phyloP scores from a whole-genome alignment of 2,113 vertebrate genomes.

The Axis porcinus region DNA sequence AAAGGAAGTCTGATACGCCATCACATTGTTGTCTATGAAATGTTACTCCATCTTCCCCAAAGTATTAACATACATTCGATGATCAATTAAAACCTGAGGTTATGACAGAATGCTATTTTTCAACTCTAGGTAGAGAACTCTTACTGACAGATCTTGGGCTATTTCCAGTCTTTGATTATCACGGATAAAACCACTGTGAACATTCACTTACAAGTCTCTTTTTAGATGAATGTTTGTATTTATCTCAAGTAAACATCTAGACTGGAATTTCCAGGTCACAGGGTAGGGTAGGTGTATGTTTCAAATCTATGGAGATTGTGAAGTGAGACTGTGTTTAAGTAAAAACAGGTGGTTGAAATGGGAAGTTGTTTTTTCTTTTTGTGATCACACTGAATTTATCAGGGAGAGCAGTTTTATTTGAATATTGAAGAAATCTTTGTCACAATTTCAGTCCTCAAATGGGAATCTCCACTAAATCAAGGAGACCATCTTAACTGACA shows the following conservation, averaged over 20 bases:
- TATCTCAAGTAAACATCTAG: neutral
- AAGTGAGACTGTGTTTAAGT: neutral
- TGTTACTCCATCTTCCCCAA: neutral
- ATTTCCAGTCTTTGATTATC: neutral
- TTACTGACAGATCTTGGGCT: neutral
- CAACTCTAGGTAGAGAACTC: neutral
- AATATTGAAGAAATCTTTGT: neutral
- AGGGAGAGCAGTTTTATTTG: neutral
- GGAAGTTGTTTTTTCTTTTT: neutral
- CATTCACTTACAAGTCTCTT: neutral
- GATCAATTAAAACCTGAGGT: neutral
- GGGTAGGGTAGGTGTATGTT: neutral
- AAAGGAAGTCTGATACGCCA: neutral
- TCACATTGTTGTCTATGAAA: neutral
- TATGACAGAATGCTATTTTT: neutral
- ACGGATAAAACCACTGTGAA: neutral
- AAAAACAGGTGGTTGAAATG: neutral
- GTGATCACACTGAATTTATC: neutral
- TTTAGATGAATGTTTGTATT: neutral
- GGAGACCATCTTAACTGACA: neutral
- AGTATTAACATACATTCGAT: neutral
- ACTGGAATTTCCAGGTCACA: neutral
- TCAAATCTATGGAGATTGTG: neutral
- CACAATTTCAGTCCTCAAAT: neutral
- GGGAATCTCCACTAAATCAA: neutral